Base-by-base conservation (phyloP, 2,113 vertebrate genomes). In the Grammomys dolichurus region DNA sequence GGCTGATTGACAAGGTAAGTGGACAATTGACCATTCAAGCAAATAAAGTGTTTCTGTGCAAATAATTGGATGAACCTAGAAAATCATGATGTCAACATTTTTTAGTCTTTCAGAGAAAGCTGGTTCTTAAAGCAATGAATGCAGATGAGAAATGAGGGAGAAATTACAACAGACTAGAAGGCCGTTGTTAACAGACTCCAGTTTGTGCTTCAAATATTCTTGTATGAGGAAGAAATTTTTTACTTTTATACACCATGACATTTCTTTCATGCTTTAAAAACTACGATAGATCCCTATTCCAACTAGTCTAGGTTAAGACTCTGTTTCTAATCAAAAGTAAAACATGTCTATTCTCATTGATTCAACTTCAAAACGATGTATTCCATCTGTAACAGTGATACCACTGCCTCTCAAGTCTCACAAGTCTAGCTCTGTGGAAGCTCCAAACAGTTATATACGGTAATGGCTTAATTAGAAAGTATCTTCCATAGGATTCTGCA, bases 201-300 rank as follows among this genome's bases (percentile, higher is more conserved):
- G 2, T 60, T 58, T 75, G 3, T 43, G 3, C 33, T 91, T 85
- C 43, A 33, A 69, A 19, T 0, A 1, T 11, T 60, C 33, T 28
- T 36, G 0, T 11, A 89, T 48, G 28, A n/a, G 28, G 75, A 33
- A 56, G 2, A 31, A 13, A 14, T 0, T 3, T 20, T 51, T 76
- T 4, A n/a, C 0, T 26, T 24, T 16, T 56, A 6, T 5, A 3
- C 11, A 63, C 26, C 9, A 3, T 22, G 1, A n/a, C 10, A 10
- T 19, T 7, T 17, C 9, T 86, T 48, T 1, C n/a, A 17, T 13
- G 33, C 28, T 87, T n/a, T 58, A 60, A 80, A 16, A 2, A 6
- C 75, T 75, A 4, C 12, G 56, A 43, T 31, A 31, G 3, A 65
- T 51, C 36, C 11, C 5, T 72, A 14, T 76, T 43, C 14, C n/a